Conservation (phyloP, 2,797 vertebrate genomes). For the Smutsia temminckii region DNA sequence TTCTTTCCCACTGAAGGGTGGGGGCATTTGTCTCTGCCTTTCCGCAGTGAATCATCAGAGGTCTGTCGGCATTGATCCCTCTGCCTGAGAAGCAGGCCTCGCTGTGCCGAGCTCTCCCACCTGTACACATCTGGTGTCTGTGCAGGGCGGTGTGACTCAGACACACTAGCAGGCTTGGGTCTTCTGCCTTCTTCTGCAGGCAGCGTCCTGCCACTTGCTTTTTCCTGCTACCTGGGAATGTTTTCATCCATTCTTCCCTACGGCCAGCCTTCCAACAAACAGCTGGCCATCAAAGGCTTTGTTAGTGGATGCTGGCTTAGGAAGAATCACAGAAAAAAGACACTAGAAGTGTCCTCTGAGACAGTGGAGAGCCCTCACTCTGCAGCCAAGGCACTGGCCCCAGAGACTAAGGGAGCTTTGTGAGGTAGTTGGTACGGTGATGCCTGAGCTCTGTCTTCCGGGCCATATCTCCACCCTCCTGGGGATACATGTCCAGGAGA, state of each 20-base stretch:
- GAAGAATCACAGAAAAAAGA: not conserved
- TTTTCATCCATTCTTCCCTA: not conserved
- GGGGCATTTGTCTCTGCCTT: not conserved
- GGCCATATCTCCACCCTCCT: not conserved
- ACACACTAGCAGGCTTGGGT: not conserved
- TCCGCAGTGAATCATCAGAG: not conserved
- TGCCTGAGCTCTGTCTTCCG: accelerated
- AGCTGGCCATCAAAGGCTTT: not conserved
- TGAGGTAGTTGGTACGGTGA: not conserved
- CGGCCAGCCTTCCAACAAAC: not conserved
- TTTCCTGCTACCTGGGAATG: not conserved
- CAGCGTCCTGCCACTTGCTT: too few relatives aligned
- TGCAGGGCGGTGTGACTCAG: not conserved
- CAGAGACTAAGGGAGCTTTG: not conserved
- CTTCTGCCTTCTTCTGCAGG: not conserved
- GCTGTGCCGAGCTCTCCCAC: not conserved
- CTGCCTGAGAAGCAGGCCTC: not conserved
- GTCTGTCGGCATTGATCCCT: not conserved
- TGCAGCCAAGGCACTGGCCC: not conserved
- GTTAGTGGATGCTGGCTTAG: not conserved
- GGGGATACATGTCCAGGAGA: not conserved
- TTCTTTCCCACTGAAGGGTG: not conserved
- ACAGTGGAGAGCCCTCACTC: not conserved
- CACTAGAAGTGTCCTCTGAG: not conserved
- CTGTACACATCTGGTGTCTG: not conserved